phyloP scores from a whole-genome alignment of 2,797 vertebrate genomes.

The Hozukius guyotensis region DNA sequence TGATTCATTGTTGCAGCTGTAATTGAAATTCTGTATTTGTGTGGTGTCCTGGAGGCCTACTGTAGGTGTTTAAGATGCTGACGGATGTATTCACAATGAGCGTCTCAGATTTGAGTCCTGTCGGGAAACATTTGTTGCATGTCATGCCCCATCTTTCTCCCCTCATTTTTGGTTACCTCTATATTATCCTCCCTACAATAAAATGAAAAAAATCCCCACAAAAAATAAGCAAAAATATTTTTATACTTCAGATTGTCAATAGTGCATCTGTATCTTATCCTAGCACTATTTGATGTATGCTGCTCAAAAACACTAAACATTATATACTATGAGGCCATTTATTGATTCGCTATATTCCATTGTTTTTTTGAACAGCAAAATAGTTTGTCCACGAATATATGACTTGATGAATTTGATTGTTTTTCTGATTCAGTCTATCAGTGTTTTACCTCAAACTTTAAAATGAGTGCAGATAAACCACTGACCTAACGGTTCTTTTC shows the following conservation, averaged over 20 bases:
- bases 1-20: too few species aligned
- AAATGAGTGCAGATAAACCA: neutral
- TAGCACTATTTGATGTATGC: neutral
- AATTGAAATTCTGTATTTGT: neutral
- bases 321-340: neutral
- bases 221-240: neutral
- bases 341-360: neutral
- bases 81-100: neutral
- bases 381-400: neutral
- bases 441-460: neutral
- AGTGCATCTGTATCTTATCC: neutral
- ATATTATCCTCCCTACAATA: neutral
- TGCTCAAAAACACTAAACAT: neutral
- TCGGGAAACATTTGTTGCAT: neutral
- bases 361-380: neutral
- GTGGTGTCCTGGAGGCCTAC: neutral
- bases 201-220: neutral
- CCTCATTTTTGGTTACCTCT: neutral
- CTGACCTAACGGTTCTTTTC: neutral
- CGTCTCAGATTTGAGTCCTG: neutral
- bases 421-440: neutral
- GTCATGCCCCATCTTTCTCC: neutral
- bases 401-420: neutral
- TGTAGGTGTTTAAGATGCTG: neutral
- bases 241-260: neutral